A percentile compares a stretch with the other conserved stretches of the same genome.
phyloP scores from a whole-genome alignment of 64 coral and sea anemone species.

The Pocillopora damicornis region DNA sequence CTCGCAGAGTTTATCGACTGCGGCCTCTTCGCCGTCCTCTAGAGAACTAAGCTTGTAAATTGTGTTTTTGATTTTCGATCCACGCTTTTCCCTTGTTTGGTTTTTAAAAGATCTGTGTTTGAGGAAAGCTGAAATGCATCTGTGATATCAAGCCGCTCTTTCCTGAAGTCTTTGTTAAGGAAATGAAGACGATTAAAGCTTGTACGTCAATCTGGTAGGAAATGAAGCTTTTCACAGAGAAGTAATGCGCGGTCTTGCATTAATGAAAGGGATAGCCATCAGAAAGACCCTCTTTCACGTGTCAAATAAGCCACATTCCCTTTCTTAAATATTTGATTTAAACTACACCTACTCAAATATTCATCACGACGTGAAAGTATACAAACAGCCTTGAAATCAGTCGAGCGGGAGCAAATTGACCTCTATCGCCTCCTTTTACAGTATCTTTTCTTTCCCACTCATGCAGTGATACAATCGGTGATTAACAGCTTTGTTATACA shows the following conservation, averaged over 20 bases:
- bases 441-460: neutral
- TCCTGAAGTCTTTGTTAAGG: constrained; percentile 17
- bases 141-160: neutral
- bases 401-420: neutral
- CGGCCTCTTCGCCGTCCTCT: neutral
- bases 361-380: neutral
- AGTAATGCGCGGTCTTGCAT: neutral
- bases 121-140: constrained; percentile 7
- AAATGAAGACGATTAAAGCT: neutral
- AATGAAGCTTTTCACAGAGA: neutral
- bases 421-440: neutral
- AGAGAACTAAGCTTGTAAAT: too few relatives aligned
- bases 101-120: neutral
- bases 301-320: neutral
- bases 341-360: neutral
- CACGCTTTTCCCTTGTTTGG: neutral
- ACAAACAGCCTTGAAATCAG: neutral
- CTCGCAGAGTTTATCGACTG: neutral
- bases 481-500: neutral
- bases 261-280: neutral
- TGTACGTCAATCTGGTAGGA: neutral
- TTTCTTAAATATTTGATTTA: constrained; percentile 1
- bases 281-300: neutral
- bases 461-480: neutral
- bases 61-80: neutral